These are phyloP conservation scores for Oreotrochilus melanogaster DNA, from an alignment of 2,113 vertebrate genomes.

Conservation along the genomic window DNA sequence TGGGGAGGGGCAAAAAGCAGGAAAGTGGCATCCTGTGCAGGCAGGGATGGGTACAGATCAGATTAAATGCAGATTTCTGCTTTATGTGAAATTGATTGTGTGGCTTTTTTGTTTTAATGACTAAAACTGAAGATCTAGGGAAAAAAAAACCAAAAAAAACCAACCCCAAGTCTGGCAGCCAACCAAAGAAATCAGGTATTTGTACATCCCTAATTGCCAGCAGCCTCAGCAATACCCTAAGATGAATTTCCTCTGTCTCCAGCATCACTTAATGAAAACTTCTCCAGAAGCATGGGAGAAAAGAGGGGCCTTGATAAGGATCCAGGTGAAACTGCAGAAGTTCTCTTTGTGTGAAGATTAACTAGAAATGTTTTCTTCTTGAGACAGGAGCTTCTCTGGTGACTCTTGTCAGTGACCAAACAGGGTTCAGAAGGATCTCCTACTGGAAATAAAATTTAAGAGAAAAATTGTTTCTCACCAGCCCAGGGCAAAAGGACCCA, in stretches of 20 bases:
- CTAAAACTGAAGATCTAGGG: too few species aligned
- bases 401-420: not conserved
- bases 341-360: not conserved
- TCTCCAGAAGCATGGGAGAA: not conserved
- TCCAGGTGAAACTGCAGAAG: not conserved
- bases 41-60: not conserved
- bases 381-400: not conserved
- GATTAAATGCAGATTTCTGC: too few species aligned
- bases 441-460: not conserved
- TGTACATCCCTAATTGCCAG: not conserved
- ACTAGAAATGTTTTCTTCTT: not conserved
- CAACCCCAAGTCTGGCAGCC: not conserved
- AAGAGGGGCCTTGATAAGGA: not conserved
- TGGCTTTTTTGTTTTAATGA: too few species aligned
- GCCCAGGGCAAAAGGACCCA: not conserved
- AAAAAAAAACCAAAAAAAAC: too few species aligned
- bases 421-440: not conserved
- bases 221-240: not conserved
- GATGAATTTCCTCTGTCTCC: not conserved
- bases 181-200: not conserved
- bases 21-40: not conserved
- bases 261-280: not conserved
- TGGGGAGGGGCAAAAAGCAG: not conserved
- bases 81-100: too few species aligned
- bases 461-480: not conserved